A percentile compares a stretch with the other conserved stretches of the same genome.
These are phyloP conservation scores for Pterostichus niger DNA, from an alignment of 2,888 invertebrate genomes.

Conservation along the genomic window DNA sequence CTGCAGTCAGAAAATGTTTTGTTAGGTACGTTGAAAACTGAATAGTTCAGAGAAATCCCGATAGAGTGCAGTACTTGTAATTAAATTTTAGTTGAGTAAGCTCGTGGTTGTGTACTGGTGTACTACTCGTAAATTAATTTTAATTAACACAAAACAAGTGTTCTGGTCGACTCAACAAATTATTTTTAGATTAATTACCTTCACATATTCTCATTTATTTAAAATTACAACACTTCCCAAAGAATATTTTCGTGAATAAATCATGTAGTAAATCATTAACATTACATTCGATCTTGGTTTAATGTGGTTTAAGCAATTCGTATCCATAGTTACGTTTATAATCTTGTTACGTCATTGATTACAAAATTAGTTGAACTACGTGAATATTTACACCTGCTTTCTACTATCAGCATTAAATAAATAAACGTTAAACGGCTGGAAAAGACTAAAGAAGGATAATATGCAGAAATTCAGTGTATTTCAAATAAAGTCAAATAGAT, in stretches of 20 bases:
- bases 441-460: no score
- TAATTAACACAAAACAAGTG: constrained; percentile 45
- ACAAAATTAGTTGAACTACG: no score
- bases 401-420: no score
- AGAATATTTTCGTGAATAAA: constrained; percentile 21
- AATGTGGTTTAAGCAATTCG: no score
- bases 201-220: constrained; percentile 10
- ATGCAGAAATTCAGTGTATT: no score
- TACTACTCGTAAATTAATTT: constrained; percentile 50
- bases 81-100: constrained; percentile 50
- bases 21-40: not conserved
- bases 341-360: no score
- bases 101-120: constrained; percentile 16
- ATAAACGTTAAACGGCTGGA: no score
- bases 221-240: constrained; percentile 1
- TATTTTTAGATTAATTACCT: constrained; percentile 48
- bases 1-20: constrained; percentile 17
- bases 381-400: no score
- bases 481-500: no score
- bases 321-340: no score
- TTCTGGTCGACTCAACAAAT: constrained; percentile 39
- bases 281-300: constrained; percentile 3
- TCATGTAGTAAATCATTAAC: not conserved
- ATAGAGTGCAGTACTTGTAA: constrained; percentile 45
- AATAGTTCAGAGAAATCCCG: constrained; percentile 28